Evolutionary conservation across 1,140 invertebrate genomes (phyloP).

Genomic region (Rhyzopertha dominica): DNA sequence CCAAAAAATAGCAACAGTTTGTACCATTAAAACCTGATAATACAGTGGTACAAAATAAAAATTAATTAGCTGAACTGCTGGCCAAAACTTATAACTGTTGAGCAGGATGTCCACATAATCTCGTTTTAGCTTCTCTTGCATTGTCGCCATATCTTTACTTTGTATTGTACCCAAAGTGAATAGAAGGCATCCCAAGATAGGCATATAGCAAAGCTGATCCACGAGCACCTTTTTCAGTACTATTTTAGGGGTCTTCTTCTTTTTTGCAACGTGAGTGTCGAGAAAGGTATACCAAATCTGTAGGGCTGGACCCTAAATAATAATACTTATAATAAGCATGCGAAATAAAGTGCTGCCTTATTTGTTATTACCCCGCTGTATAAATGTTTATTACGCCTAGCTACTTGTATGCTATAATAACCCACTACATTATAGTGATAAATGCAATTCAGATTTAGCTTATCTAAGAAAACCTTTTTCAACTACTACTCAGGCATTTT

Average conservation of each 20-base stretch:
- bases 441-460: too few relatives aligned
- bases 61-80: slow-evolving; percentile 74
- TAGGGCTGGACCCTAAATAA: slow-evolving; percentile 63
- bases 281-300: slow-evolving; percentile 66
- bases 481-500: too few relatives aligned
- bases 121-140: slow-evolving; percentile 54
- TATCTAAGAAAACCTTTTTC: too few relatives aligned
- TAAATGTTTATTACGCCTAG: too few relatives aligned
- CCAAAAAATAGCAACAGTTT: slow-evolving; percentile 78
- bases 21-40: slow-evolving; percentile 75
- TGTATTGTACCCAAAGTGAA: slow-evolving; percentile 56
- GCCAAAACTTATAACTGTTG: slow-evolving; percentile 79
- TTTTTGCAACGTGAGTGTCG: slow-evolving; percentile 51
- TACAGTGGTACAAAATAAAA: slow-evolving; percentile 76
- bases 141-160: slow-evolving; percentile 50
- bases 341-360: too few relatives aligned
- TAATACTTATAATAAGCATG: slow-evolving; percentile 20
- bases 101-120: slow-evolving; percentile 65
- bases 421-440: too few relatives aligned
- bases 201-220: slow-evolving; percentile 69
- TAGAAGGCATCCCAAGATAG: slow-evolving; percentile 58
- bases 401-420: too few relatives aligned
- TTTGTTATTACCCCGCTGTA: too few relatives aligned
- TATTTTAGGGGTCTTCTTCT: slow-evolving; percentile 48
- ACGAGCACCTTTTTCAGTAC: slow-evolving; percentile 64